Percentiles rank a stretch among this genome's conserved stretches.
These are phyloP conservation scores for Falco naumanni DNA, from an alignment of 2,797 vertebrate species.

Conservation along the genomic window DNA sequence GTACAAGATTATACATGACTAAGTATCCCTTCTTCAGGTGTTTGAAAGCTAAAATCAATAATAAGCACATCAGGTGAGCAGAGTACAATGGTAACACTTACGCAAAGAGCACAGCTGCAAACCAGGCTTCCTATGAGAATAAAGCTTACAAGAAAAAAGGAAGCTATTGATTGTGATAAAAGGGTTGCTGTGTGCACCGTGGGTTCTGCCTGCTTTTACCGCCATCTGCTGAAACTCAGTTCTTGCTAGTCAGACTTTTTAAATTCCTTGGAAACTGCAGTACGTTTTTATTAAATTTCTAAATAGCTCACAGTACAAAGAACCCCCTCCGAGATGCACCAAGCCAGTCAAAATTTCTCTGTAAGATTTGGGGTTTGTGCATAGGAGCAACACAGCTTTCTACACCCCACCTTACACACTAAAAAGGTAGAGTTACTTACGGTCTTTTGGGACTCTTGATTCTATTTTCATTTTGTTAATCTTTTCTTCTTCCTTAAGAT, in stretches of 20 bases:
- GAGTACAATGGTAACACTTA: background rate
- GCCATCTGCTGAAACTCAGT: background rate
- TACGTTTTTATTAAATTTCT: background rate
- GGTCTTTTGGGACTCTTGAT: conserved; percentile 82
- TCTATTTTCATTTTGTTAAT: conserved; percentile 86
- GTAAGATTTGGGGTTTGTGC: background rate
- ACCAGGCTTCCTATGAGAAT: background rate
- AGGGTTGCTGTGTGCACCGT: background rate
- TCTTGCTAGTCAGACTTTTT: background rate
- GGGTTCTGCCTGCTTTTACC: background rate
- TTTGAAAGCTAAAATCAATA: conserved; percentile 72
- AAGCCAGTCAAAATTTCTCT: background rate
- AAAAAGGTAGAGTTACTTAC: conserved; percentile 79
- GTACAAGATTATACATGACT: conserved; percentile 93
- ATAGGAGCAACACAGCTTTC: background rate
- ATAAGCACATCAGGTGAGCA: background rate
- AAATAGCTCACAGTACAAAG: background rate
- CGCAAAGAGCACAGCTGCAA: background rate
- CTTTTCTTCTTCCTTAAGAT: conserved; percentile 88
- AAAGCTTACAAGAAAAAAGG: background rate
- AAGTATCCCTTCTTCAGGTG: conserved; percentile 90
- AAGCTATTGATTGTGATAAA: background rate
- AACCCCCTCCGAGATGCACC: background rate
- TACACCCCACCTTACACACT: background rate
- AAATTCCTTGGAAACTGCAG: background rate